A percentile compares a stretch with the other conserved stretches of the same genome.
phyloP scores from a whole-genome alignment of 2,888 invertebrate genomes.

The Microctonus brassicae region DNA sequence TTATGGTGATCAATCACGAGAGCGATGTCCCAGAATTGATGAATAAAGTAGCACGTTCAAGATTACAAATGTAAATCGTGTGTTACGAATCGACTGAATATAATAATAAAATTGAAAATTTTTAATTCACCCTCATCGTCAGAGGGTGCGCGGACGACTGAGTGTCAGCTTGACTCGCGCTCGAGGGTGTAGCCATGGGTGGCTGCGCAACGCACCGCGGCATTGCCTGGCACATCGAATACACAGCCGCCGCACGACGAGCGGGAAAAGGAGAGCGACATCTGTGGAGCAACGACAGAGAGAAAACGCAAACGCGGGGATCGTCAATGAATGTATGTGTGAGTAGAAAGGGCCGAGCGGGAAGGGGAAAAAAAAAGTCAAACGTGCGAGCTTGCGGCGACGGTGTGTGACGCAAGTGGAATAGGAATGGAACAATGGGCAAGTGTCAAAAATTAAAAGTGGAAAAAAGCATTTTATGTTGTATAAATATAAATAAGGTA shows the following conservation, averaged over 20 bases:
- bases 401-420: constrained; percentile 3
- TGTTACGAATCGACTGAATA: background rate
- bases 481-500: too few relatives aligned
- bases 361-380: background rate
- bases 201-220: constrained; percentile 45
- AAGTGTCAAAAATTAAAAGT: background rate
- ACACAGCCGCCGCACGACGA: constrained; percentile 13
- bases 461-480: background rate
- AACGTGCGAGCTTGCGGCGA: constrained; percentile 2
- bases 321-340: background rate
- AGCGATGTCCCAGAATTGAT: background rate
- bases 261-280: constrained; percentile 38
- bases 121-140: constrained; percentile 60
- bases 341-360: background rate
- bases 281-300: constrained; percentile 22
- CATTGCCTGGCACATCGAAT: constrained; percentile 34
- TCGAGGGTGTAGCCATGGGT: constrained; percentile 62
- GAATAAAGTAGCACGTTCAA: background rate
- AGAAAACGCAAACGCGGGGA: background rate
- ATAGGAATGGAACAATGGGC: background rate
- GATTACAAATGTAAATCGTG: background rate
- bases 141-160: constrained; percentile 68
- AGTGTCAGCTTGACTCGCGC: constrained; percentile 49
- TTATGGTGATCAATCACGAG: constrained; percentile 1
- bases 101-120: constrained; percentile 18